Base-by-base conservation (phyloP, 2,888 invertebrate genomes). In the Synergus umbraculus region DNA sequence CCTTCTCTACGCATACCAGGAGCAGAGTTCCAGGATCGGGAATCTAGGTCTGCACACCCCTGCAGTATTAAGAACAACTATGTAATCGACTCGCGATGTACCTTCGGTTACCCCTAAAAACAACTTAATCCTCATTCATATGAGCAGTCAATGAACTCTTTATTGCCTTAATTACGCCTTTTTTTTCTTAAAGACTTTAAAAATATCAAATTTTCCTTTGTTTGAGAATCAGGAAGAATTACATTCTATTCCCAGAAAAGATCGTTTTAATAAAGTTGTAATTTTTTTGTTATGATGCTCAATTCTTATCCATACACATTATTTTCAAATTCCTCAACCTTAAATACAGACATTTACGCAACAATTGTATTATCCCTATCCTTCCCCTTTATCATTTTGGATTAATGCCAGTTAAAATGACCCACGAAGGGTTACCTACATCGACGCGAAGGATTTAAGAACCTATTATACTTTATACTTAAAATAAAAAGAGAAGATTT, bases 1-100 rank as follows among this genome's bases (percentile, higher is more conserved):
- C 88, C 90, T 87, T 86, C 87, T 87, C 87, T 84, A 85, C 83
- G 87, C 88, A 88, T 88, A 86, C 88, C 88, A 85, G 85, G 87
- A 83, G 83, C 85, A 83, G 79, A 83, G 85, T 86, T 81, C 84
- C 82, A 81, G 85, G 86, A 85, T 87, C 86, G 87, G 83, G 85
- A 85, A 87, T 86, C 85, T 83, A 85, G 85, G 84, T 78, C 77
- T 80, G 73, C 15, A 82, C 83, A 78, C 82, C 81, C 81, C 64
- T 76, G 79, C 83, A 81, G 64, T 76, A 79, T 77, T 77, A 69
- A 76, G 76, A 80, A 82, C 78, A 78, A 82, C 78, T 76, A 46
- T 43, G 76, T 82, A 79, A 83, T 83, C 79, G 81, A 76, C 76
- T 77, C 77, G 79, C 76, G 78, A 63, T 46, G 49, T 46, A 79